Evolutionary conservation across 2,888 invertebrate species (phyloP), one percentile per base, ranked within the genome.

Genomic region (Spilarctia lutea): DNA sequence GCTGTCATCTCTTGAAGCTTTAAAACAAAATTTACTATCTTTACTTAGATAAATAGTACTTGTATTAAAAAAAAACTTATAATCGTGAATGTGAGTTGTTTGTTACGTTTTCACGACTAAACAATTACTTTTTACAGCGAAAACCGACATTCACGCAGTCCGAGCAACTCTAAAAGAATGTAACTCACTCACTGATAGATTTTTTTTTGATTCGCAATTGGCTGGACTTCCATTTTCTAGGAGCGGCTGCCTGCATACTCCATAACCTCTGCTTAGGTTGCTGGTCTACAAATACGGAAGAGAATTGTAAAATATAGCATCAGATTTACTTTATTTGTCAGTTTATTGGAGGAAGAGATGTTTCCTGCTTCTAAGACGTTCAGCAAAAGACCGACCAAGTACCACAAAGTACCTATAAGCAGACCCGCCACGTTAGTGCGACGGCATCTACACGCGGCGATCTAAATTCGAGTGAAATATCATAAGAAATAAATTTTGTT

Each of bases 161-260:
- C 6, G 48, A 48, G 48, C 48, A 48, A 20, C 48, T 48, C 48
- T 48, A 1, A 16, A n/a, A n/a, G 35, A 69, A 63, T 30, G 60
- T 11, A 45, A 71, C 71, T 71, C 63, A 63, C 71, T 63, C 42
- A 71, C 71, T 42, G 42, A 63, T 71, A 48, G 6, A 24, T 10
- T 42, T 42, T 2, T 27, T 42, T 42, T 30, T 63, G 42, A 42
- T 71, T 30, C 27, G 63, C 71, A 27, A 20, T 16, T 42, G 20
- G 2, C 42, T 11, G 27, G 33, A 16, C 11, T 71, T 42, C 6
- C 2, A 24, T 11, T 2, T 30, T 11, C 30, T 42, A 4, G 42
- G 42, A 7, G 30, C 13, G 6, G 24, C 16, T 18, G 18, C 10
- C 3, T 63, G 6, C 24, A 30, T 20, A 24, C 13, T 45, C 6